phyloP scores from a whole-genome alignment of 2,113 vertebrate genomes.

The Axis porcinus region DNA sequence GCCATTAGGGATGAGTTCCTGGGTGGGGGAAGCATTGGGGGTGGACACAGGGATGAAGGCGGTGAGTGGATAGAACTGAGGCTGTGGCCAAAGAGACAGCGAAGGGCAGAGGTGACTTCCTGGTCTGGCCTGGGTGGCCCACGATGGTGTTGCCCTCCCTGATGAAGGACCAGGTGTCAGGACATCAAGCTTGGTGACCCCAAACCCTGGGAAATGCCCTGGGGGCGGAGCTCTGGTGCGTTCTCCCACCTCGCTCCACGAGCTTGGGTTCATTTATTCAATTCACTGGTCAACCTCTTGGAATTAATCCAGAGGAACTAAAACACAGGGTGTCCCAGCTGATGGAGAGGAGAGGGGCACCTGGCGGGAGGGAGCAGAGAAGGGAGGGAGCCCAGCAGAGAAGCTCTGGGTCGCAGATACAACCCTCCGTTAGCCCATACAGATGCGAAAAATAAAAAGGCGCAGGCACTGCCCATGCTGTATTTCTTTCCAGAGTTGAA shows the following conservation, averaged over 20 bases:
- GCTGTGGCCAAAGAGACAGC: not conserved
- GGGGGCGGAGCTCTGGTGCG: accelerated
- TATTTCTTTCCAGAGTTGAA: not conserved
- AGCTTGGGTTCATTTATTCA: too few relatives aligned
- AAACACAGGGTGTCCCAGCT: not conserved
- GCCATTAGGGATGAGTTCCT: not conserved
- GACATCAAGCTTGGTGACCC: not conserved
- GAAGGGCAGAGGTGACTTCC: not conserved
- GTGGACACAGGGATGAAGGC: not conserved
- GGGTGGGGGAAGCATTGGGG: not conserved
- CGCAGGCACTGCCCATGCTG: accelerated
- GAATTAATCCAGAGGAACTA: not conserved
- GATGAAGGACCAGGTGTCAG: accelerated
- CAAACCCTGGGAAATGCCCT: accelerated
- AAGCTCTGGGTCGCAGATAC: not conserved
- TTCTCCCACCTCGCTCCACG: accelerated
- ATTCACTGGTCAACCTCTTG: not conserved
- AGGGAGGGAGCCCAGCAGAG: accelerated
- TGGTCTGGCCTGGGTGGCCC: not conserved
- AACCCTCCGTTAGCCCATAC: not conserved
- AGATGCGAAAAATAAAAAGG: not conserved
- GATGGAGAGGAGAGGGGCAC: not conserved
- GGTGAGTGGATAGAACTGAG: not conserved
- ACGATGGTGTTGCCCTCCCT: accelerated
- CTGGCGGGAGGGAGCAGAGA: accelerated